A percentile compares a stretch with the other conserved stretches of the same genome.
phyloP scores from a whole-genome alignment of 2,113 vertebrate genomes.

The Phaetusa simplex region DNA sequence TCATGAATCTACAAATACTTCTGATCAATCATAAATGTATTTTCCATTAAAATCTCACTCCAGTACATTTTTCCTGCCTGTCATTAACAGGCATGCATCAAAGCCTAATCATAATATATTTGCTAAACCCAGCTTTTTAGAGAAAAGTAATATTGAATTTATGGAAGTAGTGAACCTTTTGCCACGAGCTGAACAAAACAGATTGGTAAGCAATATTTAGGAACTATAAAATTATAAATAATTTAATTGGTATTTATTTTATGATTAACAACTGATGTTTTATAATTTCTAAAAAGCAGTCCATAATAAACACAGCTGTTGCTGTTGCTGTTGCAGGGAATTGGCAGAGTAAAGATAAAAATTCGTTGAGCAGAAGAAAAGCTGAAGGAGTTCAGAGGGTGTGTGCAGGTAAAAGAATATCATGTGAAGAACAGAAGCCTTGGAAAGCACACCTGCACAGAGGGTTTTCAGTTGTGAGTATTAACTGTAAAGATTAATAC shows the following conservation, averaged over 20 bases:
- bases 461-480: neutral
- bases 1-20: neutral
- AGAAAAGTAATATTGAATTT: neutral
- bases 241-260: neutral
- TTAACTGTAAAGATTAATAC: neutral
- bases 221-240: neutral
- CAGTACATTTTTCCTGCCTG: neutral
- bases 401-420: neutral
- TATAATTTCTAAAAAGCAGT: neutral
- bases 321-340: neutral
- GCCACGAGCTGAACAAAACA: neutral
- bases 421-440: neutral
- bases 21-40: neutral
- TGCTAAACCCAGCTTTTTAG: neutral
- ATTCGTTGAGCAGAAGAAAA: neutral
- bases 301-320: neutral
- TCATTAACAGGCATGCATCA: neutral
- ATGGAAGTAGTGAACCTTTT: neutral
- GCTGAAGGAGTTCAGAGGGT: neutral
- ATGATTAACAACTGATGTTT: neutral
- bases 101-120: neutral
- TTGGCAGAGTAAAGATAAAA: neutral
- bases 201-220: neutral
- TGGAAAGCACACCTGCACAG: neutral
- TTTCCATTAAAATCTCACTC: neutral